Conservation (phyloP, 2,888 invertebrate genomes). For the Acronicta aceris region DNA sequence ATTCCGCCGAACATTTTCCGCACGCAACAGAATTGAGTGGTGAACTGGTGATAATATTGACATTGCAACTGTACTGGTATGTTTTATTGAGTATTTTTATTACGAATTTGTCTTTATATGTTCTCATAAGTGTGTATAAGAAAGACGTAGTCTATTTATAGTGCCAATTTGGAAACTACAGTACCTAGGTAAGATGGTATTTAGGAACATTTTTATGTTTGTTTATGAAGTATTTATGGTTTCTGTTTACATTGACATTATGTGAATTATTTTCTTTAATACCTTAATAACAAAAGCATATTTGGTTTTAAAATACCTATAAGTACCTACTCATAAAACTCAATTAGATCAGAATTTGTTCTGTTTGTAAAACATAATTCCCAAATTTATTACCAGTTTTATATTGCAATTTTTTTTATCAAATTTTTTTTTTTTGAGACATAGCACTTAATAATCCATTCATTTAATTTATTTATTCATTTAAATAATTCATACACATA, state of each 20-base stretch:
- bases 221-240: not conserved
- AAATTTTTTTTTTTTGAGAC: no score
- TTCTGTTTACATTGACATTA: not conserved
- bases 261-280: not conserved
- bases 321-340: no score
- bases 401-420: no score
- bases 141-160: not conserved
- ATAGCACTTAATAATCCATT: no score
- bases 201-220: not conserved
- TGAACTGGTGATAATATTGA: conserved; percentile 25
- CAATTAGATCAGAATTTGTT: no score
- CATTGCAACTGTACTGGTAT: conserved; percentile 16
- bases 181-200: not conserved
- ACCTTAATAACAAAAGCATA: no score
- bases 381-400: no score
- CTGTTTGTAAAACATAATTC: no score
- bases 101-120: conserved; percentile 10
- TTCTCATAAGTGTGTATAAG: conserved; percentile 8
- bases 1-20: conserved; percentile 20
- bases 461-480: no score
- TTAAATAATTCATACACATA: no score
- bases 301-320: no score
- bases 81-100: conserved; percentile 28
- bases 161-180: not conserved
- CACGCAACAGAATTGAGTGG: conserved; percentile 5